Conservation (phyloP, 2,113 vertebrate species). For the Noctilio leporinus region DNA sequence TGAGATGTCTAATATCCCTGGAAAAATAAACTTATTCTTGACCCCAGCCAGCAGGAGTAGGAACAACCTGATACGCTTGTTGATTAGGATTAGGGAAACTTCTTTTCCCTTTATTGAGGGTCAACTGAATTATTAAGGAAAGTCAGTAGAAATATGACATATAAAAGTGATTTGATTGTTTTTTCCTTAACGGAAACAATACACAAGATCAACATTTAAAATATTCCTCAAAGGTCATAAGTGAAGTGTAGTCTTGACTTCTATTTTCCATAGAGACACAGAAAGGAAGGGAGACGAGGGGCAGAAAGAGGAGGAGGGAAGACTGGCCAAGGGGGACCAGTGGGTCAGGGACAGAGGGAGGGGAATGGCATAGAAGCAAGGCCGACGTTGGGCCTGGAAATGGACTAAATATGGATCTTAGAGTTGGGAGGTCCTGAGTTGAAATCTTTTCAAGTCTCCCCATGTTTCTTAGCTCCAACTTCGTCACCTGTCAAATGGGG, state of each 20-base stretch:
- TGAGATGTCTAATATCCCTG: not conserved
- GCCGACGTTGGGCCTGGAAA: not conserved
- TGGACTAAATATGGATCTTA: not conserved
- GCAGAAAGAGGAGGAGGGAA: not conserved
- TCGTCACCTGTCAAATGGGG: not conserved
- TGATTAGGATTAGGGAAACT: not conserved
- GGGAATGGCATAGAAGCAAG: not conserved
- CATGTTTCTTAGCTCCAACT: not conserved
- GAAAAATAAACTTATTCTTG: conserved; percentile 25
- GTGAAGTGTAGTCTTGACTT: not conserved
- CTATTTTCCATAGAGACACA: not conserved
- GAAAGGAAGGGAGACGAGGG: not conserved
- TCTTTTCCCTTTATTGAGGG: not conserved
- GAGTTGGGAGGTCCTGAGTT: not conserved
- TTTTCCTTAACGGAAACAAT: conserved; percentile 38
- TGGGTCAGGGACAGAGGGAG: too few relatives aligned
- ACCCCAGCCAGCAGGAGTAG: not conserved
- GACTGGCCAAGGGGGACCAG: not conserved
- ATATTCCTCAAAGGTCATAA: not conserved
- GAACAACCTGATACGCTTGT: not conserved
- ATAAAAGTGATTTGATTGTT: conserved; percentile 22
- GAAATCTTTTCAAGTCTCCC: not conserved
- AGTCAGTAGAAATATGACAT: not conserved
- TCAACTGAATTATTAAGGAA: not conserved
- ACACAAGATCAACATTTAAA: not conserved